Conservation (phyloP, 2,113 vertebrate genomes). For the Bubo bubo region DNA sequence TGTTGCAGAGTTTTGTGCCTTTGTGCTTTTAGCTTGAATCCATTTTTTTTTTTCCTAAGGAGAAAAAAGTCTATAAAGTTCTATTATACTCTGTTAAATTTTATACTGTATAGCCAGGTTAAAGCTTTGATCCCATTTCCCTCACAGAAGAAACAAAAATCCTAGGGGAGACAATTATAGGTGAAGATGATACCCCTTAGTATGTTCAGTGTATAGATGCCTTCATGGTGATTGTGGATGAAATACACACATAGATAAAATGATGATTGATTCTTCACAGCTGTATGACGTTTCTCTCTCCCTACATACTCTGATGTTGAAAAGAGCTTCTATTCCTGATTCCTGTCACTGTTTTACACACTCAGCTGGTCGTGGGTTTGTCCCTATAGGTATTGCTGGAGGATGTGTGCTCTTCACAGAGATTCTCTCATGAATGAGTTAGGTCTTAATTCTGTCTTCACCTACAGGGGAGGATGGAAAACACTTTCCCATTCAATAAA, state of each 20-base stretch:
- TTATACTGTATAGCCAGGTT: background rate
- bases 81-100: background rate
- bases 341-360: background rate
- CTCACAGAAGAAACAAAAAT: background rate
- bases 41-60: fast-evolving
- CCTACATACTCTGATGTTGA: background rate
- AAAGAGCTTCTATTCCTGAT: background rate
- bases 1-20: background rate
- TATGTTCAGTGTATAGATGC: background rate
- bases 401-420: background rate
- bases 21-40: background rate
- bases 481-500: background rate
- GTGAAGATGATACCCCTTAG: background rate
- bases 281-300: background rate
- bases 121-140: background rate
- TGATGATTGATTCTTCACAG: background rate
- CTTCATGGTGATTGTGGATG: background rate
- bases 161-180: background rate
- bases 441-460: background rate
- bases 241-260: background rate
- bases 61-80: background rate
- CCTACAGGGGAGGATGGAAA: background rate
- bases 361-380: background rate
- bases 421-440: background rate
- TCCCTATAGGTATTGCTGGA: background rate